phyloP scores from a whole-genome alignment of 1,140 invertebrate species.

The Centruroides sculpturatus region DNA sequence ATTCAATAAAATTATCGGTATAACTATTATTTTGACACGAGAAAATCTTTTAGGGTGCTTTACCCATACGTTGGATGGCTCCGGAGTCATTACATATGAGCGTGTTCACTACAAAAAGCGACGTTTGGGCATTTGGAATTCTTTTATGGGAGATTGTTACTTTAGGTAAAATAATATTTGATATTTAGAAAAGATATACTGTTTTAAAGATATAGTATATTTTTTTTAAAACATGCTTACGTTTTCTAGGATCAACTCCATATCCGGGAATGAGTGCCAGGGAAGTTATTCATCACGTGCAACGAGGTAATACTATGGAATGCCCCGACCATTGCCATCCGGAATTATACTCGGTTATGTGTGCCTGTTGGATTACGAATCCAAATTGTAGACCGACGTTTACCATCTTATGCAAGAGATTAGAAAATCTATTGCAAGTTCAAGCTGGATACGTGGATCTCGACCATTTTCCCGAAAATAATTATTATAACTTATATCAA shows the following conservation, averaged over 20 bases:
- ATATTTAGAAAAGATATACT: background rate
- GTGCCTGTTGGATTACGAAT: conserved; percentile 57
- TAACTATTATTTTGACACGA: background rate
- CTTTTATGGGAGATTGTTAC: conserved; percentile 76
- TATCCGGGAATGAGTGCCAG: conserved; percentile 62
- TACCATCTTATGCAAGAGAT: conserved; percentile 44
- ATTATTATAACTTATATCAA: conserved; percentile 16
- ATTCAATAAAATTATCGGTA: background rate
- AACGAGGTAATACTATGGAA: conserved; percentile 51
- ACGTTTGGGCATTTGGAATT: conserved; percentile 78
- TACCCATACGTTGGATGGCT: conserved; percentile 76
- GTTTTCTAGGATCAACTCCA: conserved; percentile 48
- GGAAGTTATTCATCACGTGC: conserved; percentile 57
- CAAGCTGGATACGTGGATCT: conserved; percentile 58
- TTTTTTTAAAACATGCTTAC: background rate
- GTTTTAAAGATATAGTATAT: too few species aligned
- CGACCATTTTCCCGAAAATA: conserved; percentile 49
- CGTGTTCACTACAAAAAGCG: conserved; percentile 63
- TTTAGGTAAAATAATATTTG: conserved; percentile 39
- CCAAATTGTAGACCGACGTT: conserved; percentile 56
- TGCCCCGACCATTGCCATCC: conserved; percentile 56
- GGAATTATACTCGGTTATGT: conserved; percentile 57
- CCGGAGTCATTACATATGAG: conserved; percentile 49
- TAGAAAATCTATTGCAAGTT: conserved; percentile 37
- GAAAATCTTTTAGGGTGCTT: conserved; percentile 8